Evolutionary conservation across 2,888 invertebrate species (phyloP).

Genomic region (Drosophila conformis): DNA sequence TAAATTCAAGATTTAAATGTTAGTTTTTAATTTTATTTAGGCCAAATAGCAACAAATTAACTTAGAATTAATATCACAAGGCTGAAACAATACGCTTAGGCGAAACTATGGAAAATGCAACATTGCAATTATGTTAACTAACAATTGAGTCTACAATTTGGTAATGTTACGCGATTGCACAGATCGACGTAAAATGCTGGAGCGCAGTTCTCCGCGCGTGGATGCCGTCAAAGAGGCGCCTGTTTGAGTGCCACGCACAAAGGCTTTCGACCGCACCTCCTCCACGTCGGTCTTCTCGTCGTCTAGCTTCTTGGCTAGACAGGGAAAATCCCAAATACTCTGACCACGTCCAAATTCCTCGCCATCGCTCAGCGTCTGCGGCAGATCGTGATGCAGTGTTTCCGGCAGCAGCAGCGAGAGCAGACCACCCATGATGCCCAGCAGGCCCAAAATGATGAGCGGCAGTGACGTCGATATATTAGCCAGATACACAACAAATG

Average conservation of each 20-base stretch:
- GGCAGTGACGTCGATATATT: slow-evolving; percentile 90
- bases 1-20: slow-evolving; percentile 12
- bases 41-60: slow-evolving; percentile 47
- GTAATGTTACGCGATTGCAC: slow-evolving; percentile 86
- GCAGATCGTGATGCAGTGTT: slow-evolving; percentile 93
- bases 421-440: slow-evolving; percentile 91
- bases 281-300: slow-evolving; percentile 78
- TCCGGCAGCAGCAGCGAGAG: slow-evolving; percentile 93
- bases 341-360: slow-evolving; percentile 93
- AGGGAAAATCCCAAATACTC: slow-evolving; percentile 93
- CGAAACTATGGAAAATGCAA: slow-evolving; percentile 40
- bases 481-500: slow-evolving; percentile 91
- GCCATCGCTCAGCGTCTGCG: slow-evolving; percentile 94
- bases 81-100: slow-evolving; percentile 27
- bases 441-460: slow-evolving; percentile 90
- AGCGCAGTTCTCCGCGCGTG: slow-evolving; percentile 88
- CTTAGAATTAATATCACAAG: slow-evolving; percentile 58
- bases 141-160: slow-evolving; percentile 67
- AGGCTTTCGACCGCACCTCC: slow-evolving; percentile 77
- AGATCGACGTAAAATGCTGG: slow-evolving; percentile 87
- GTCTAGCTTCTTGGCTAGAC: slow-evolving; percentile 88
- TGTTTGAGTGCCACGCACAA: slow-evolving; percentile 83
- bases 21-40: slow-evolving; percentile 33
- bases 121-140: slow-evolving; percentile 20
- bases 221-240: slow-evolving; percentile 87